A percentile compares a stretch with the other conserved stretches of the same genome.
Evolutionary conservation across 1,140 invertebrate genomes (phyloP).

Genomic region (Mercenaria mercenaria): DNA sequence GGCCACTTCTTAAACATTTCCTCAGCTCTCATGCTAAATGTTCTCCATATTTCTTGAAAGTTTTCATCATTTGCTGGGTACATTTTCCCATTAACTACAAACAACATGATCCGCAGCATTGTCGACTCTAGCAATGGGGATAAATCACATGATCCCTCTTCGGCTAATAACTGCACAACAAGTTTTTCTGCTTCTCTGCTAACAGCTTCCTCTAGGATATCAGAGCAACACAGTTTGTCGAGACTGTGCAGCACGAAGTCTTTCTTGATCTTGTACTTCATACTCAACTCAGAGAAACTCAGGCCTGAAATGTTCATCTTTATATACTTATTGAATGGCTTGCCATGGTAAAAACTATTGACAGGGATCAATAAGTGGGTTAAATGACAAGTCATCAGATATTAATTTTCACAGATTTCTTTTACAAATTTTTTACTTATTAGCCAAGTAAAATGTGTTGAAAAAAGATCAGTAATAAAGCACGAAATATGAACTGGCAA

Average conservation of each 20-base stretch:
- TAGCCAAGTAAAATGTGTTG: too few relatives aligned
- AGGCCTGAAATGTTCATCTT: conserved; percentile 78
- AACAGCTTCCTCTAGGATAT: conserved; percentile 73
- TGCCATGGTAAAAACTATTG: too few relatives aligned
- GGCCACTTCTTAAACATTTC: conserved; percentile 57
- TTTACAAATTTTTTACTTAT: too few relatives aligned
- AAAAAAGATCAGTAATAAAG: too few relatives aligned
- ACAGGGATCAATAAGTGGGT: too few relatives aligned
- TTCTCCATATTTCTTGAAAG: conserved; percentile 75
- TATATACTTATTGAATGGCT: background rate
- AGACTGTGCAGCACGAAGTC: conserved; percentile 73
- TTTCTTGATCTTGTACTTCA: conserved; percentile 73
- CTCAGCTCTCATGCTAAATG: conserved; percentile 67
- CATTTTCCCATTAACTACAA: conserved; percentile 77
- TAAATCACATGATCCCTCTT: conserved; percentile 72
- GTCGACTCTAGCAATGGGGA: conserved; percentile 69
- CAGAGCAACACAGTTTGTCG: conserved; percentile 68
- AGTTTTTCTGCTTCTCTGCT: conserved; percentile 71
- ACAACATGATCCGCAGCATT: conserved; percentile 76
- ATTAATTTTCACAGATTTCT: too few relatives aligned
- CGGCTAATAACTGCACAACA: conserved; percentile 67
- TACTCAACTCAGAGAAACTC: conserved; percentile 72
- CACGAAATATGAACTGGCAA: too few relatives aligned
- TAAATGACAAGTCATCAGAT: too few relatives aligned
- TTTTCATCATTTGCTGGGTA: conserved; percentile 72